Conservation (phyloP, 92 coral and sea anemone species). For the Palythoa grandis region DNA sequence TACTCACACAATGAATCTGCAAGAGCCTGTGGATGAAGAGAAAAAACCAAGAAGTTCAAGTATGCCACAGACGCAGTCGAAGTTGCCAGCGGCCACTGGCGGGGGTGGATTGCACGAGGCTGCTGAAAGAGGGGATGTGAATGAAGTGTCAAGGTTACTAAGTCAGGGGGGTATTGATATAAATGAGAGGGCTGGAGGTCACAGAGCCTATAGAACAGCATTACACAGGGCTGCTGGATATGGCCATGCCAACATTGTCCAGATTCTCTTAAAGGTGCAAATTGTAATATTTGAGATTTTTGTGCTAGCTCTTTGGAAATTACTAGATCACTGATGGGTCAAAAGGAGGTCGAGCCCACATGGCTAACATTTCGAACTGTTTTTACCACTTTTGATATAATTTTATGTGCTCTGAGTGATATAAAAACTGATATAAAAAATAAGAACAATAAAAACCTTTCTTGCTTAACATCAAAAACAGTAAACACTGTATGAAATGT, state of each 20-base stretch:
- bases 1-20: conserved; percentile 2
- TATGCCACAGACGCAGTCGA: not conserved
- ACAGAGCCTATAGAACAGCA: conserved; percentile 89
- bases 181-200: conserved; percentile 83
- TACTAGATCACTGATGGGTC: too few species aligned
- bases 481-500: too few species aligned
- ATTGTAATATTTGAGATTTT: not conserved
- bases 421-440: too few species aligned
- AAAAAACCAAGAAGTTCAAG: not conserved
- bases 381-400: too few species aligned
- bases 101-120: conserved; percentile 74
- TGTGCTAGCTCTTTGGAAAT: too few species aligned
- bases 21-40: not conserved
- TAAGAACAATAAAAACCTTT: too few species aligned
- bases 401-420: too few species aligned
- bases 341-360: too few species aligned
- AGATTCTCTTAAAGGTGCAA: conserved; percentile 74
- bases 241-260: conserved; percentile 81
- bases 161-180: conserved; percentile 64
- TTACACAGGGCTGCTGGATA: conserved; percentile 93
- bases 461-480: too few species aligned
- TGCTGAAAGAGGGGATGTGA: conserved; percentile 82
- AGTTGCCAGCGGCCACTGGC: conserved; percentile 20
- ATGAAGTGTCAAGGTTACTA: conserved; percentile 61
- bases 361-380: too few species aligned